These are phyloP conservation scores for Hedya salicella DNA, from an alignment of 2,888 invertebrate species.

Conservation along the genomic window DNA sequence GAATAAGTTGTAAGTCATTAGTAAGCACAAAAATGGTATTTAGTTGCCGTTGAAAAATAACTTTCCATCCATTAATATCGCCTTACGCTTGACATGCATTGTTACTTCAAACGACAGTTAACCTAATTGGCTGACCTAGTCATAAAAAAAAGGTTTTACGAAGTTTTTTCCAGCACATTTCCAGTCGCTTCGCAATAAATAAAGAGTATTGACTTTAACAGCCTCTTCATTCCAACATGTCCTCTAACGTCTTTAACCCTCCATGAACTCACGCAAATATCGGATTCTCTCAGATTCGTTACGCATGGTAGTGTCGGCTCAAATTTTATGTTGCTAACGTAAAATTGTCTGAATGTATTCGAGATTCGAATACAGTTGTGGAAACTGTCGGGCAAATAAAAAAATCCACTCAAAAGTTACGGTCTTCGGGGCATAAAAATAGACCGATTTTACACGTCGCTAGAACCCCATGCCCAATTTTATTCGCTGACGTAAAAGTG, in stretches of 20 bases:
- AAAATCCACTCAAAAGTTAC: constrained; percentile 75
- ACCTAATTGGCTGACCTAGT: constrained; percentile 43
- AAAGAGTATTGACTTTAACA: constrained; percentile 54
- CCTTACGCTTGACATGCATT: constrained; percentile 23
- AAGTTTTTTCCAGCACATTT: constrained; percentile 33
- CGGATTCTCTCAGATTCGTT: constrained; percentile 49
- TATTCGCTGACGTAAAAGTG: constrained; percentile 73
- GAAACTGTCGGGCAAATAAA: constrained; percentile 73
- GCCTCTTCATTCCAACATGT: constrained; percentile 49
- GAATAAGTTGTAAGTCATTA: not conserved
- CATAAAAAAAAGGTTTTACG: constrained; percentile 42
- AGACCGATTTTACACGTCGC: constrained; percentile 78
- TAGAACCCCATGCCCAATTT: constrained; percentile 69
- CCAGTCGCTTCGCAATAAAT: constrained; percentile 41
- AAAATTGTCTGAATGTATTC: constrained; percentile 53
- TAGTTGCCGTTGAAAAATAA: constrained; percentile 16
- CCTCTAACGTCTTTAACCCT: constrained; percentile 49
- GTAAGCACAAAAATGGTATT: not conserved
- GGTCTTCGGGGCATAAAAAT: constrained; percentile 74
- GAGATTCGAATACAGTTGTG: constrained; percentile 60
- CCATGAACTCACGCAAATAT: constrained; percentile 56
- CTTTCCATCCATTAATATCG: constrained; percentile 20
- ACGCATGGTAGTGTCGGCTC: constrained; percentile 50
- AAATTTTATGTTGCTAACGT: constrained; percentile 56
- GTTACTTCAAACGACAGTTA: constrained; percentile 23